phyloP scores from a whole-genome alignment of 2,888 invertebrate species.

The Drosophila algonquin region DNA sequence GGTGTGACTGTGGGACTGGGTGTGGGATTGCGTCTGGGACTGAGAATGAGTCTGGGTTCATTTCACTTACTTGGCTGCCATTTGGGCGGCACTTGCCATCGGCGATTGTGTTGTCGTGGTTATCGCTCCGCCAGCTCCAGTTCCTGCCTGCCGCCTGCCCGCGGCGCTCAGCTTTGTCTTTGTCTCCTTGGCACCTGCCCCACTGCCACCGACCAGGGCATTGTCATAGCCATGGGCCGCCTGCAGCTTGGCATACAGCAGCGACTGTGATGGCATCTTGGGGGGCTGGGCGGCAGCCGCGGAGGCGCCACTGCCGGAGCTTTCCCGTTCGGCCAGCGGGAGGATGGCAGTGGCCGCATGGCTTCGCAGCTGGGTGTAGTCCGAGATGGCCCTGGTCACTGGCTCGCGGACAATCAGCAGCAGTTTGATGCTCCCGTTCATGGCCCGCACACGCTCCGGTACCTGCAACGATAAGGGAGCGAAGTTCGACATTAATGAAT shows the following conservation, averaged over 20 bases:
- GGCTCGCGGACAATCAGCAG: constrained; percentile 98
- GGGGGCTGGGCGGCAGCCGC: constrained; percentile 19
- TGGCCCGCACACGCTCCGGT: constrained; percentile 95
- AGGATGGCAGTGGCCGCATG: constrained; percentile 91
- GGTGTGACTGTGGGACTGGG: neutral
- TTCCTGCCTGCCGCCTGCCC: constrained; percentile 42
- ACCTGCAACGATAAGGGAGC: constrained; percentile 85
- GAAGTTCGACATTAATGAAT: neutral
- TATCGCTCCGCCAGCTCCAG: constrained; percentile 26
- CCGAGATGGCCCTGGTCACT: constrained; percentile 97
- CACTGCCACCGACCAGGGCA: constrained; percentile 75
- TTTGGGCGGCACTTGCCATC: constrained; percentile 75
- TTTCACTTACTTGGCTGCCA: constrained; percentile 80
- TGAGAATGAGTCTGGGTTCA: constrained; percentile 3
- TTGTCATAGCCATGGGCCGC: constrained; percentile 80
- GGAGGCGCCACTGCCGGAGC: constrained; percentile 35
- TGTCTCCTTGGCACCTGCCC: constrained; percentile 71
- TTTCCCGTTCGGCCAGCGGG: constrained; percentile 81
- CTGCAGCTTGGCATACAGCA: constrained; percentile 79
- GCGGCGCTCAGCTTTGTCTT: constrained; percentile 22
- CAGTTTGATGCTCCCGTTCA: constrained; percentile 96
- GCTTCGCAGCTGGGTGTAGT: constrained; percentile 96
- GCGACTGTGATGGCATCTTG: constrained; percentile 62
- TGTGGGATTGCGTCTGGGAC: neutral
- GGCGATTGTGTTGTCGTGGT: constrained; percentile 66